Base-by-base conservation (phyloP, 2,888 invertebrate genomes). In the Parnassius apollo region DNA sequence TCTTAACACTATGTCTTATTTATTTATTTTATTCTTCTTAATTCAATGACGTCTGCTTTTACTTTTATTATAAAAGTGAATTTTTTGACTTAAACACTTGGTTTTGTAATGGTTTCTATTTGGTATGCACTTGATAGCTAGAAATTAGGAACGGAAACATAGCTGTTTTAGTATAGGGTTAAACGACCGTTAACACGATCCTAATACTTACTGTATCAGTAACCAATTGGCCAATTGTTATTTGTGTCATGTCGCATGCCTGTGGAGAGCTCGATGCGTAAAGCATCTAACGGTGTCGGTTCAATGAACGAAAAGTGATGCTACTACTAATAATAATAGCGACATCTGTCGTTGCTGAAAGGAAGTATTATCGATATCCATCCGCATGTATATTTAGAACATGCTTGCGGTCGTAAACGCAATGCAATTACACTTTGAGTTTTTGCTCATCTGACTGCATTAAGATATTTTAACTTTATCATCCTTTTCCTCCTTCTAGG, bases 271-370 rank as follows among this genome's bases (percentile, higher is more conserved):
- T 86, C 83, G 85, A 86, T 86, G 86, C 85, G 87, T 88, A 82
- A 85, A 86, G 75, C 78, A 76, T 75, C 75, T 90, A 91, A 91
- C 91, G 90, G 91, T 87, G 81, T 79, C 83, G 74, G 90, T 89
- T 91, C 90, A 88, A 77, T 80, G 90, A 85, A 88, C 91, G 77
- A 85, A 86, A 87, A 85, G 85, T 85, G 84, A 81, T 79, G 72
- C 76, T 81, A 75, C 78, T 81, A 75, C 78, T 83, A 87, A 88
- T 88, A 88, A 89, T 88, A 89, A 86, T 85, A 76, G 75, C 75
- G 76, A 81, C 87, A 88, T 85, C 84, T 86, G 86, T 79, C 81
- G 71, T 56, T 72, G 72, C 77, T 80, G 78, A 81, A 72, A 85
- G 85, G 85, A 85, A 55, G 55, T 51, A 74, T 67, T 69, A 70